Conservation (phyloP, 2,888 invertebrate genomes). For the Eristalis tenax region DNA sequence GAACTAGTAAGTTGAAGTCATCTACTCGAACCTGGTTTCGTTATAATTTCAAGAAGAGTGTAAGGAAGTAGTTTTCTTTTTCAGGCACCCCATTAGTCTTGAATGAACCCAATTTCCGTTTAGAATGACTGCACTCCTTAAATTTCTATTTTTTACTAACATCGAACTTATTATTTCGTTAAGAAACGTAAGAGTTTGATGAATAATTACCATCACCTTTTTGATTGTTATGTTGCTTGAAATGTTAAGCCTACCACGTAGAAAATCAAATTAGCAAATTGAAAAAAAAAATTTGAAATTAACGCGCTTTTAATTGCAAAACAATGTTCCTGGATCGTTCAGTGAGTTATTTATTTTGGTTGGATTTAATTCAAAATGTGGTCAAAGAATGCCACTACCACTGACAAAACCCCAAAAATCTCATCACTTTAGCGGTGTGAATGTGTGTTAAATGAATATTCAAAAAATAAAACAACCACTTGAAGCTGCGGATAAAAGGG, state of each 20-base stretch:
- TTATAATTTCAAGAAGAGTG: too few relatives aligned
- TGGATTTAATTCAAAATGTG: background rate
- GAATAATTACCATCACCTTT: too few relatives aligned
- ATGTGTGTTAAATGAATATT: slow-evolving; percentile 54
- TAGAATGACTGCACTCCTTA: too few relatives aligned
- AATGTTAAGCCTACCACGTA: background rate
- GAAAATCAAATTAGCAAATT: background rate
- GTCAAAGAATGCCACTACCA: background rate
- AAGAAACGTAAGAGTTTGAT: too few relatives aligned
- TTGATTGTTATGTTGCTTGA: too few relatives aligned
- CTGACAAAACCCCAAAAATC: background rate
- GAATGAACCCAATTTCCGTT: too few relatives aligned
- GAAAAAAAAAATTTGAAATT: background rate
- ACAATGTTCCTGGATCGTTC: background rate
- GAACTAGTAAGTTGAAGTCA: too few relatives aligned
- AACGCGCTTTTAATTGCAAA: background rate
- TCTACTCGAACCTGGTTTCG: too few relatives aligned
- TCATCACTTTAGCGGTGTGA: slow-evolving; percentile 5
- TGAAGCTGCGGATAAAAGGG: slow-evolving; percentile 13
- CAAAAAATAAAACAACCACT: background rate
- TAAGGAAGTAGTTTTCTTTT: too few relatives aligned
- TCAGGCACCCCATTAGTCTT: too few relatives aligned
- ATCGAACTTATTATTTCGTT: too few relatives aligned
- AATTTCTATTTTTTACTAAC: too few relatives aligned
- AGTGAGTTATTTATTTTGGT: background rate